phyloP scores from a whole-genome alignment of 2,888 invertebrate species.

The Nebria salina region DNA sequence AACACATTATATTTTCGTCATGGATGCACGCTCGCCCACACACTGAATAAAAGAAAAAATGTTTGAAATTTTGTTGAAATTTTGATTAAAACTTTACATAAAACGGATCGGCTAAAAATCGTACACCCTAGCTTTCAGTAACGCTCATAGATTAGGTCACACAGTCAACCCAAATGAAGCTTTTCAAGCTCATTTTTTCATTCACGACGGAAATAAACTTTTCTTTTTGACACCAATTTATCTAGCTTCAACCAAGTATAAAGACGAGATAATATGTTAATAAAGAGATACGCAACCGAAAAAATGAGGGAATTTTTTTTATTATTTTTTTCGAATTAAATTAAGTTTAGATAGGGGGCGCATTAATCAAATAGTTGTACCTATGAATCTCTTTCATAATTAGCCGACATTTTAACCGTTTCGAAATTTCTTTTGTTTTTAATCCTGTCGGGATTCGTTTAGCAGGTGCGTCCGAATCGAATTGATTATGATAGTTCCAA shows the following conservation, averaged over 20 bases:
- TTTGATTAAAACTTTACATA: background rate
- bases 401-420: constrained; percentile 34
- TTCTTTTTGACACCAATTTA: constrained; percentile 30
- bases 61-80: background rate
- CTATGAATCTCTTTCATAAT: constrained; percentile 41
- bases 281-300: constrained; percentile 4
- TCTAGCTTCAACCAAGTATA: constrained; percentile 24
- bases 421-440: background rate
- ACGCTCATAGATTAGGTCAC: background rate
- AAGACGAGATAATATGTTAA: constrained; percentile 34
- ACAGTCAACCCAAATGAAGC: constrained; percentile 26
- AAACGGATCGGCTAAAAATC: background rate
- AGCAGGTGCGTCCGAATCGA: constrained; percentile 43
- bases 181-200: constrained; percentile 19
- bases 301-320: background rate
- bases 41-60: background rate
- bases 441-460: constrained; percentile 25
- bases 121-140: background rate
- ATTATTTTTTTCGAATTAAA: constrained; percentile 22
- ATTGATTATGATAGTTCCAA: constrained; percentile 41
- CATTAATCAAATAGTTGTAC: constrained; percentile 27
- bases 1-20: background rate
- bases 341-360: constrained; percentile 20
- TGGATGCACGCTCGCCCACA: background rate
- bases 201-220: background rate